These are phyloP conservation scores for Eupristina koningsbergeri DNA, from an alignment of 1,140 invertebrate species.

Conservation along the genomic window DNA sequence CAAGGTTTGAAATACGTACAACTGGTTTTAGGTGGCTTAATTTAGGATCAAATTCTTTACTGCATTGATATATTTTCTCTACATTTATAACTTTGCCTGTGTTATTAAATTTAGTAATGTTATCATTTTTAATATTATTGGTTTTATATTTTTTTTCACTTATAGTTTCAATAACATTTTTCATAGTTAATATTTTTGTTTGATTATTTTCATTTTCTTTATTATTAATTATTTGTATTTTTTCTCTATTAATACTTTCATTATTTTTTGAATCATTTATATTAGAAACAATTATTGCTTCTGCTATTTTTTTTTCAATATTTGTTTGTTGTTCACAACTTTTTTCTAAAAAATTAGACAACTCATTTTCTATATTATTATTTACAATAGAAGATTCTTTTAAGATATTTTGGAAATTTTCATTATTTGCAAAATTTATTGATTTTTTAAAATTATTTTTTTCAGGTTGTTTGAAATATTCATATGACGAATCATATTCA, in stretches of 20 bases:
- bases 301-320: no score
- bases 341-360: neutral
- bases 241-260: no score
- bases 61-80: neutral
- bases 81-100: neutral
- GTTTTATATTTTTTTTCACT: neutral
- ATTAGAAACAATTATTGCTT: neutral
- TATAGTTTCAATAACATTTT: no score
- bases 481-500: slow-evolving; percentile 46
- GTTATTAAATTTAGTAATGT: neutral
- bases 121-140: neutral
- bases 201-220: no score
- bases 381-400: neutral
- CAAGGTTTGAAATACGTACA: neutral
- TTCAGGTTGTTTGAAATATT: slow-evolving; percentile 10
- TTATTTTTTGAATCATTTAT: no score
- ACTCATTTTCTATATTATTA: neutral
- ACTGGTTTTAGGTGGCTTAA: neutral
- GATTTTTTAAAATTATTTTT: neutral
- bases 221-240: no score
- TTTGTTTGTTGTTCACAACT: neutral
- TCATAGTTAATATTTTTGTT: no score
- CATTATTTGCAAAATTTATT: neutral
- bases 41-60: neutral
- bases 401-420: neutral